A percentile compares a stretch with the other conserved stretches of the same genome.
Conservation (phyloP, 2,797 vertebrate genomes). For the Hypotaenidia okinawae region DNA sequence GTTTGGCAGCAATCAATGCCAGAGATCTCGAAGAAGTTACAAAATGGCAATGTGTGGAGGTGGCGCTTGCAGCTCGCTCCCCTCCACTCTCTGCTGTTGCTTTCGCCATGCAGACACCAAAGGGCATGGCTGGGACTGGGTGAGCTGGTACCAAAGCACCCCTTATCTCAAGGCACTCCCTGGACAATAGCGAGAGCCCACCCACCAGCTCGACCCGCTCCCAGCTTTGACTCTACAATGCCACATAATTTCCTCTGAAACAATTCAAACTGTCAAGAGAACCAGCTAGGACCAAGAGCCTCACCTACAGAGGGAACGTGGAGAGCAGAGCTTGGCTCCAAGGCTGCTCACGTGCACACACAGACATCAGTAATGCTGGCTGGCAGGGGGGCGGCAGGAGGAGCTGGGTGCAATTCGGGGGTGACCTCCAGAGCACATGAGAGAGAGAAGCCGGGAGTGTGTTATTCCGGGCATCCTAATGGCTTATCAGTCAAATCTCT, state of each 20-base stretch:
- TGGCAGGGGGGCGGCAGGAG: not conserved
- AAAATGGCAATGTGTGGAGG: not conserved
- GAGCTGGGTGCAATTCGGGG: not conserved
- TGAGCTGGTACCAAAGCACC: not conserved
- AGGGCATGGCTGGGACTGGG: fast-evolving
- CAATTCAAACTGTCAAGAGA: not conserved
- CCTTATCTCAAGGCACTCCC: not conserved
- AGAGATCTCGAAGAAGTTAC: not conserved
- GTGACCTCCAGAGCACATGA: not conserved
- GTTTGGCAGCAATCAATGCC: not conserved
- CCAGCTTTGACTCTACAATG: not conserved
- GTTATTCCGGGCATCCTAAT: not conserved
- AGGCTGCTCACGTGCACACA: not conserved
- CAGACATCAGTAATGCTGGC: not conserved
- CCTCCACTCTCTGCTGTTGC: not conserved
- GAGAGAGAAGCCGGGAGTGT: not conserved
- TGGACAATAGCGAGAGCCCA: not conserved
- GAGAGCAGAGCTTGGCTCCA: not conserved
- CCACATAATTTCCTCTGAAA: not conserved
- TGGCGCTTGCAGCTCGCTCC: not conserved
- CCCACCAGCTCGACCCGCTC: not conserved
- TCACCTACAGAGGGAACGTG: not conserved
- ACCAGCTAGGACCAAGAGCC: not conserved
- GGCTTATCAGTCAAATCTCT: not conserved
- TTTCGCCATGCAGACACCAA: not conserved